Conservation (phyloP, 2,888 invertebrate species). For the Habroteleia sp. region DNA sequence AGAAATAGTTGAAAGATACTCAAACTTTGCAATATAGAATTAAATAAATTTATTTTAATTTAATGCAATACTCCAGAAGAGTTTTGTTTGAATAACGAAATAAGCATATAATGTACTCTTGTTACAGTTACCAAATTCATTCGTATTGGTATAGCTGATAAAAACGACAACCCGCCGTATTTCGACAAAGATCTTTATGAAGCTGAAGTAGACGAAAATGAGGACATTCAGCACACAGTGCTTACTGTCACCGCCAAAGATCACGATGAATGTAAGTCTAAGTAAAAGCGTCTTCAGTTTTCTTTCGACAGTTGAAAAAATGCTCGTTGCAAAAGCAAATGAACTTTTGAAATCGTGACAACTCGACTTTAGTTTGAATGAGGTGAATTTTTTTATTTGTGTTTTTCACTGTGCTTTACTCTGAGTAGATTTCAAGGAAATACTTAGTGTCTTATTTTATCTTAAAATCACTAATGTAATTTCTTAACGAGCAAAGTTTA, state of each 20-base stretch:
- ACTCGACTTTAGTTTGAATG: too few relatives aligned
- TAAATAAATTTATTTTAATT: background rate
- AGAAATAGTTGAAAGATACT: too few relatives aligned
- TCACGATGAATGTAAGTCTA: conserved; percentile 97
- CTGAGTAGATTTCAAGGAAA: too few relatives aligned
- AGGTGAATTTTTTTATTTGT: too few relatives aligned
- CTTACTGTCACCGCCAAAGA: conserved; percentile 99
- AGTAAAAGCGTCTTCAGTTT: background rate
- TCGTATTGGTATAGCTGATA: conserved; percentile 98
- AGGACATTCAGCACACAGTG: conserved; percentile 97
- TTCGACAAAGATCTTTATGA: conserved; percentile 98
- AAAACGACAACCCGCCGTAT: conserved; percentile 99
- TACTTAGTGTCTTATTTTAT: too few relatives aligned
- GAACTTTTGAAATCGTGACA: too few relatives aligned
- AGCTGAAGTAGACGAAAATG: conserved; percentile 98
- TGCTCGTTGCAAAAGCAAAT: too few relatives aligned
- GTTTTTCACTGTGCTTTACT: too few relatives aligned
- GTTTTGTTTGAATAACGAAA: too few relatives aligned
- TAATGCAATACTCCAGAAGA: background rate
- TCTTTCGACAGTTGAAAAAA: background rate
- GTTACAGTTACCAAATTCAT: conserved; percentile 98
- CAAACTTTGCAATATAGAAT: too few relatives aligned
- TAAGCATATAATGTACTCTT: background rate
- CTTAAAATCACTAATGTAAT: too few relatives aligned
- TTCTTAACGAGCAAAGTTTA: too few relatives aligned